Conservation (phyloP, 2,797 vertebrate species). For the Crocodylus rhombifer region DNA sequence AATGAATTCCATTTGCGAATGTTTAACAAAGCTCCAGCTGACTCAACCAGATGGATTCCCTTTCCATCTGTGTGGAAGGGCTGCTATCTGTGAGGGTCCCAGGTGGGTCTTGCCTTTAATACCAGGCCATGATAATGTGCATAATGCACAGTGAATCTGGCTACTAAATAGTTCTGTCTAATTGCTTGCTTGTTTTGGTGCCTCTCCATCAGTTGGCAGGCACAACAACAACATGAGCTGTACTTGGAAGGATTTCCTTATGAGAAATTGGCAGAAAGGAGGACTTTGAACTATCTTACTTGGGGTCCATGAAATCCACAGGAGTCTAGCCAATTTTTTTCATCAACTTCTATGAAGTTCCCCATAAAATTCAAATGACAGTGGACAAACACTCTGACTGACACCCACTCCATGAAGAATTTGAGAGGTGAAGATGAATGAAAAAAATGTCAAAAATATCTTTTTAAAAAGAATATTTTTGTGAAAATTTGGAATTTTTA, state of each 20-base stretch:
- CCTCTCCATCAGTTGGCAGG: rapidly evolving
- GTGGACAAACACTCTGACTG: background rate
- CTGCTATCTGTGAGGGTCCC: background rate
- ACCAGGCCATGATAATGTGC: rapidly evolving
- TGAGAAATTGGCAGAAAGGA: background rate
- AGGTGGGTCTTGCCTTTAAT: rapidly evolving
- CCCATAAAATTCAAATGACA: background rate
- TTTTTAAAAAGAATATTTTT: background rate
- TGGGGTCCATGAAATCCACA: background rate
- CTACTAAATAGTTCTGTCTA: rapidly evolving
- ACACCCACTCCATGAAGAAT: background rate
- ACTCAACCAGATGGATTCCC: background rate
- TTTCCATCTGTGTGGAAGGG: background rate
- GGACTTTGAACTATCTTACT: background rate
- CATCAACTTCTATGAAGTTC: background rate
- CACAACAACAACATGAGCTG: background rate
- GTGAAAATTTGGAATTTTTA: background rate
- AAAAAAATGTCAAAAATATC: background rate
- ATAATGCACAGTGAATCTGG: rapidly evolving
- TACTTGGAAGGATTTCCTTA: background rate
- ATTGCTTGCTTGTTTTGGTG: rapidly evolving
- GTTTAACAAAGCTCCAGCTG: background rate
- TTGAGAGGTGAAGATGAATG: background rate
- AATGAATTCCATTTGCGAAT: rapidly evolving
- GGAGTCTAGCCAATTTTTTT: background rate